phyloP scores from a whole-genome alignment of 1,140 invertebrate species.

The Stenopsyche tienmushanensis region DNA sequence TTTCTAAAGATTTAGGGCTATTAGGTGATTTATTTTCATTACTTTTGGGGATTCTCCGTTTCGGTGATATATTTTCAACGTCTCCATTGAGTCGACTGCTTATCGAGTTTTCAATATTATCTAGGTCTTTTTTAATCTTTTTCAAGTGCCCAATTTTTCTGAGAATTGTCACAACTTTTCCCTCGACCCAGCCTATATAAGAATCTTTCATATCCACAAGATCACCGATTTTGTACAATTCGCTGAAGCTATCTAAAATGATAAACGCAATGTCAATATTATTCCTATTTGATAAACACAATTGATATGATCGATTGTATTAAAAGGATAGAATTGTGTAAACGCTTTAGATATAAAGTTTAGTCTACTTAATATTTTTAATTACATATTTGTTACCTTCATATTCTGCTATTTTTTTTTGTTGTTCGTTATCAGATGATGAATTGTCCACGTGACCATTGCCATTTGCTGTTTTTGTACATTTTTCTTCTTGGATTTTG shows the following conservation, averaged over 20 bases:
- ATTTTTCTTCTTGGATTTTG: slow-evolving; percentile 40
- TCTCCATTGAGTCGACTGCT: neutral
- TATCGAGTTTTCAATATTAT: neutral
- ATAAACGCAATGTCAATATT: neutral
- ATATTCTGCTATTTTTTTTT: slow-evolving; percentile 22
- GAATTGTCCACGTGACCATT: slow-evolving; percentile 28
- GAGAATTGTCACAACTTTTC: slow-evolving; percentile 54
- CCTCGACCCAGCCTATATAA: slow-evolving; percentile 67
- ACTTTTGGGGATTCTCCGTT: neutral
- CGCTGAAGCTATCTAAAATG: slow-evolving; percentile 45
- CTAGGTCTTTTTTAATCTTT: slow-evolving; percentile 1
- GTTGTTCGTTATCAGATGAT: slow-evolving; percentile 8
- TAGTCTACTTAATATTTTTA: neutral
- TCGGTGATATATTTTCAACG: neutral
- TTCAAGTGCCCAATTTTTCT: neutral
- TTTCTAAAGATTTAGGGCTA: no score
- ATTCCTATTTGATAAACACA: neutral
- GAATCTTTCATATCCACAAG: slow-evolving; percentile 65
- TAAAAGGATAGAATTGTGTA: neutral
- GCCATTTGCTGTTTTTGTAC: slow-evolving; percentile 36
- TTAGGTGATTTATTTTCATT: neutral
- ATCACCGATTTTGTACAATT: slow-evolving; percentile 67
- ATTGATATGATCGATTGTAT: neutral
- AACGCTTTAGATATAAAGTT: neutral
- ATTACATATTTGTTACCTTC: neutral